These are phyloP conservation scores for Phaenicophaeus curvirostris DNA, from an alignment of 2,797 vertebrate species.

Conservation along the genomic window DNA sequence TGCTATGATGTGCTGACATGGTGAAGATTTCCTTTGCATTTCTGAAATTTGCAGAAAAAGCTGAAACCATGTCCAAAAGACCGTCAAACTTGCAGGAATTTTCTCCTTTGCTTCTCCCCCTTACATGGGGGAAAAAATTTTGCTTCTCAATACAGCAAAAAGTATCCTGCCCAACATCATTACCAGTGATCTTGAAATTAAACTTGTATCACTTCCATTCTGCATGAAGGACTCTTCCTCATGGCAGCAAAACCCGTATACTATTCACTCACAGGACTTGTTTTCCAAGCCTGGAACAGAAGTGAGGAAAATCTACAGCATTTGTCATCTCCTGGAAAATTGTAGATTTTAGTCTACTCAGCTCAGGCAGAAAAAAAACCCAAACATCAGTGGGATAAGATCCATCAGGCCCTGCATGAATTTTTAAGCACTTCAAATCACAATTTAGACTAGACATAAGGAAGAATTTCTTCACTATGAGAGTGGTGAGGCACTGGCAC, in stretches of 20 bases:
- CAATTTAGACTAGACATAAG: no score
- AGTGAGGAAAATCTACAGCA: not conserved
- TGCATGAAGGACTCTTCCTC: not conserved
- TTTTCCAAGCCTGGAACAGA: not conserved
- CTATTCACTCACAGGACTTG: not conserved
- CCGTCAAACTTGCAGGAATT: not conserved
- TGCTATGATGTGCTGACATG: not conserved
- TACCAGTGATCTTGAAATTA: not conserved
- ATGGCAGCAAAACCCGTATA: rapidly evolving
- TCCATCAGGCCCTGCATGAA: not conserved
- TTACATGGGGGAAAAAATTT: not conserved
- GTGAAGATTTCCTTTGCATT: not conserved
- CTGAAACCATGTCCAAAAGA: not conserved
- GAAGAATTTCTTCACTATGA: no score
- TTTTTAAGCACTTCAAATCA: not conserved
- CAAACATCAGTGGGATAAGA: not conserved
- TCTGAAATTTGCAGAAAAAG: not conserved
- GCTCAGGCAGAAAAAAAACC: not conserved
- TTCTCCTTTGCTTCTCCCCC: not conserved
- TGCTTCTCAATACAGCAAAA: not conserved
- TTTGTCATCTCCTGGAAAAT: not conserved
- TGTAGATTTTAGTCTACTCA: not conserved
- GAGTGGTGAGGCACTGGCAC: no score
- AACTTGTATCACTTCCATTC: not conserved
- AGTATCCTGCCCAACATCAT: not conserved